Conservation (phyloP, 2,888 invertebrate species). For the Cacoxenus indagator region DNA sequence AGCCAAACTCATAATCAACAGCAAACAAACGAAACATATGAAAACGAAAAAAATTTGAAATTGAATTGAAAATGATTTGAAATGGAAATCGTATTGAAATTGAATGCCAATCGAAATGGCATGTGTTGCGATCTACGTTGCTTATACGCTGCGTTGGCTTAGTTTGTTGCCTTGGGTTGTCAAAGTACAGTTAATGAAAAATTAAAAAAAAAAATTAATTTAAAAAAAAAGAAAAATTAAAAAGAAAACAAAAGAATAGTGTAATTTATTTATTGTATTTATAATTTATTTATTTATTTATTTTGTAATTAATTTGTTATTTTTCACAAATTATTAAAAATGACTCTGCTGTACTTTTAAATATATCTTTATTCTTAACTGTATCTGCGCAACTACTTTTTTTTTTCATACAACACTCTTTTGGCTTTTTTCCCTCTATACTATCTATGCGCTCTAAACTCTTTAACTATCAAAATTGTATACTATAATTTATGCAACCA, state of each 20-base stretch:
- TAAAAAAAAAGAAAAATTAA: constrained; percentile 1
- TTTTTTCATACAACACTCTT: not conserved
- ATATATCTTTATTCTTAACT: too few relatives aligned
- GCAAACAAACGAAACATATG: not conserved
- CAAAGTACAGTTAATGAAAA: constrained; percentile 21
- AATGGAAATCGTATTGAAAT: too few relatives aligned
- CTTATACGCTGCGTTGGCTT: constrained; percentile 39
- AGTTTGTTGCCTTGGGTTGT: constrained; percentile 26
- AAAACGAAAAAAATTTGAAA: too few relatives aligned
- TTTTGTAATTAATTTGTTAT: constrained; percentile 52
- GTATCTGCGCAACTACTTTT: not conserved
- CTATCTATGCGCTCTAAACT: not conserved
- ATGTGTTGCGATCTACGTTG: too few relatives aligned
- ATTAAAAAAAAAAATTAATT: not conserved
- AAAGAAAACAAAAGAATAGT: constrained; percentile 40
- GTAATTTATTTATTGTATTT: constrained; percentile 59
- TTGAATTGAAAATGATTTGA: too few relatives aligned
- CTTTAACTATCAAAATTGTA: too few relatives aligned
- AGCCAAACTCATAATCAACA: not conserved
- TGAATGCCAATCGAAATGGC: too few relatives aligned
- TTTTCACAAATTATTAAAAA: constrained; percentile 30
- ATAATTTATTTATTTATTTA: constrained; percentile 45
- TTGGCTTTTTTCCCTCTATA: not conserved
- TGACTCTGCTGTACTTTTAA: too few relatives aligned
- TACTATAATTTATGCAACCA: too few relatives aligned